Base-by-base conservation (phyloP, 2,113 vertebrate species). In the Monopterus albus region DNA sequence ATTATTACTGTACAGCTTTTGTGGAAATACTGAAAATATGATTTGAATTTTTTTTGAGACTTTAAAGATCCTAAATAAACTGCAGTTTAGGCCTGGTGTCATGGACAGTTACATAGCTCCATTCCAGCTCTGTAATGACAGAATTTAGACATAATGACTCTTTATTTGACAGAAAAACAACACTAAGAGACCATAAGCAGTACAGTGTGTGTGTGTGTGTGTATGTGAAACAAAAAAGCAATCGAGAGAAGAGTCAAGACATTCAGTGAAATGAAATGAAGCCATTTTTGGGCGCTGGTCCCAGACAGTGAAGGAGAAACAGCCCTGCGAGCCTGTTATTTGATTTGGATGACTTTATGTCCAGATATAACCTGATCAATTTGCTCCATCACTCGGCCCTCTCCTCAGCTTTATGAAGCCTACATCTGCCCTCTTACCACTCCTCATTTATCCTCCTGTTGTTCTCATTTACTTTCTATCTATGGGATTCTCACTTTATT, bases 181-280 rank as follows among this genome's bases (percentile, higher is more conserved):
- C n/a, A 36, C 5, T 31, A 26, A 53, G 15, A 21, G 29, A 31
- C 29, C 29, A 31, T 6, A 31, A 31, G 8, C 29, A 31, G 29
- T 7, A 31, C 8, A 14, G 20, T 40, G 43, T 17, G 0, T 23
- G 38, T 20, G 18, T 38, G 36, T 38, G 50, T 65, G 38, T 26
- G 39, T 46, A 11, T 61, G 40, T 31, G 31, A 57, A 36, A 56
- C 3, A 17, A 69, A 58, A 55, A 42, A 50, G 45, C 3, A 2
- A 50, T 29, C 46, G 36, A 17, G 42, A 66, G 45, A 49, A 35
- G 33, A 47, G 15, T 17, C 12, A 29, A 74, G 69, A 43, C 39
- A 63, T 66, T 71, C 63, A 68, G 62, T 69, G 81, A 73, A 68
- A 84, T 72, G 35, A 70, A 74, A 70, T 75, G 35, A 62, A 35